Evolutionary conservation across 1,140 invertebrate genomes (phyloP).

Genomic region (Bombus soroeensis): DNA sequence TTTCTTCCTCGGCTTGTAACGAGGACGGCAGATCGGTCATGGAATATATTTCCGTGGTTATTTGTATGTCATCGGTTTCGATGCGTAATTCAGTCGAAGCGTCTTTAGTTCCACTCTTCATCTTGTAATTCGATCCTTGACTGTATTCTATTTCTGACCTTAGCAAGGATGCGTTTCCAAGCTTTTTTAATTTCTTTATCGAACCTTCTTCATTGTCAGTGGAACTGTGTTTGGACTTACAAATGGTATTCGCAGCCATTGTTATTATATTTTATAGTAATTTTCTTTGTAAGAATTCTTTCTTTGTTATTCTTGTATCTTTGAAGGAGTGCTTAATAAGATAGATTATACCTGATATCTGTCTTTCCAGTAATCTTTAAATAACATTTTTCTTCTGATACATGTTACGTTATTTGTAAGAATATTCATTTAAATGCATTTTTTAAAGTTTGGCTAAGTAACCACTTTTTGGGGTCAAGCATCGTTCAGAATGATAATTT

Average conservation of each 20-base stretch:
- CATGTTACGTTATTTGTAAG: too few relatives aligned
- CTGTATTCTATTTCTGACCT: not conserved
- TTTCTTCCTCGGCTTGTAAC: not conserved
- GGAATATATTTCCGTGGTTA: slow-evolving; percentile 27
- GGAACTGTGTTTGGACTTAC: not conserved
- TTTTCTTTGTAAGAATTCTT: not conserved
- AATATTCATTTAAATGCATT: not conserved
- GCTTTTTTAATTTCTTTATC: not conserved
- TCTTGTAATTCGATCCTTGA: too few relatives aligned
- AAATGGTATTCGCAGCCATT: not conserved
- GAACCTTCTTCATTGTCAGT: not conserved
- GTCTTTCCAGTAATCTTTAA: not conserved
- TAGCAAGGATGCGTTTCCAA: not conserved
- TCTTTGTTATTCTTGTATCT: not conserved
- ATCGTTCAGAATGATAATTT: not conserved
- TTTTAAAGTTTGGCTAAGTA: not conserved
- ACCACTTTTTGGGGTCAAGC: slow-evolving; percentile 6
- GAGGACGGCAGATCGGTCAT: not conserved
- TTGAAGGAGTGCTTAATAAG: too few relatives aligned
- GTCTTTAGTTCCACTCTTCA: not conserved
- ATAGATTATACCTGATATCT: not conserved
- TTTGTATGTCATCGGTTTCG: slow-evolving; percentile 11
- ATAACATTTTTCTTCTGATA: not conserved
- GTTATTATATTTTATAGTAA: not conserved
- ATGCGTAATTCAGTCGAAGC: not conserved